phyloP scores from a whole-genome alignment of 2,888 invertebrate genomes.

The Perdita meconis region DNA sequence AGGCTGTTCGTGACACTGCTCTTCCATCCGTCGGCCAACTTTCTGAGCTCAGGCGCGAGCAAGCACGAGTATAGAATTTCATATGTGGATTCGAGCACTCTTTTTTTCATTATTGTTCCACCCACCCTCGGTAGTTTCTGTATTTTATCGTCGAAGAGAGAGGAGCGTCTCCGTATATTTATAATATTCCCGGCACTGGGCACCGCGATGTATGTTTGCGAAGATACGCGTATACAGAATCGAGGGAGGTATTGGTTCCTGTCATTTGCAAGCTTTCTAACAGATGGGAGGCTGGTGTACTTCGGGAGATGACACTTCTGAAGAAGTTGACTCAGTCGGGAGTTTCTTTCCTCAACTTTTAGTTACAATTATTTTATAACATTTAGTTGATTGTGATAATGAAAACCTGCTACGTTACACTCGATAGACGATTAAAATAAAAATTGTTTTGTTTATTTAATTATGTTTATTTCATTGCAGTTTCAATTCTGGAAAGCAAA shows the following conservation, averaged over 20 bases:
- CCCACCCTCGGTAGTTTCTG: constrained; percentile 9
- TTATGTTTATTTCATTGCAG: too few relatives aligned
- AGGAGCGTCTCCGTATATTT: constrained; percentile 63
- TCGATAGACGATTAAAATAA: too few relatives aligned
- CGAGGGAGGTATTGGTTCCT: constrained; percentile 37
- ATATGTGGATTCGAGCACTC: constrained; percentile 55
- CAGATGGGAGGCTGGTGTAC: constrained; percentile 15
- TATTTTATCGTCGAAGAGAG: constrained; percentile 25
- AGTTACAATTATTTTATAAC: too few relatives aligned
- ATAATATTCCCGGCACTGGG: constrained; percentile 58
- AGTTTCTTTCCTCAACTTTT: too few relatives aligned
- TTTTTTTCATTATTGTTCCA: constrained; percentile 25
- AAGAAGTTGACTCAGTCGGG: background rate
- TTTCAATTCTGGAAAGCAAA: too few relatives aligned
- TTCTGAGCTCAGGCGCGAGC: constrained; percentile 51
- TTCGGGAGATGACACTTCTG: constrained; percentile 1
- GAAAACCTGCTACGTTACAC: too few relatives aligned
- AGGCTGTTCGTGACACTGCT: constrained; percentile 79
- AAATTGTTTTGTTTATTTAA: too few relatives aligned
- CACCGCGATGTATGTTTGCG: constrained; percentile 40
- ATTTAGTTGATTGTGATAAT: too few relatives aligned
- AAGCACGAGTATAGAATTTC: constrained; percentile 66
- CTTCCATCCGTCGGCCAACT: constrained; percentile 53
- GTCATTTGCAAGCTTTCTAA: constrained; percentile 42
- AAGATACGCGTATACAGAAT: background rate